Conservation (phyloP, 2,888 invertebrate species). For the Torymus auratus region DNA sequence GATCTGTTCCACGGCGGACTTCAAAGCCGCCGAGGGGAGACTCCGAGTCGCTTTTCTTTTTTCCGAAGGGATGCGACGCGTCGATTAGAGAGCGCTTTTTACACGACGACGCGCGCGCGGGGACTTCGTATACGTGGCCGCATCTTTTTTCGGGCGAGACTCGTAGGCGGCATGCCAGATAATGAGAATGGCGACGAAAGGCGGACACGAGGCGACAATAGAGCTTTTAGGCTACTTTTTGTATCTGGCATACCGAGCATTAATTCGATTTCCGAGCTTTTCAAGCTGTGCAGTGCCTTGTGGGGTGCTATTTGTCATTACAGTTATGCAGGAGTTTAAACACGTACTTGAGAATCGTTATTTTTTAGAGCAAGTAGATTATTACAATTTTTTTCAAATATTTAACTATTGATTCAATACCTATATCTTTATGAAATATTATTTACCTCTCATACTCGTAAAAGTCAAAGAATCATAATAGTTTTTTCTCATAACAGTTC, state of each 20-base stretch:
- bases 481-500: too few species aligned
- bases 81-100: slow-evolving; percentile 37
- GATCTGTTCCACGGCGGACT: slow-evolving; percentile 40
- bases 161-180: background rate
- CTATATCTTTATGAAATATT: too few species aligned
- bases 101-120: background rate
- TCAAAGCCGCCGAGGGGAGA: slow-evolving; percentile 25
- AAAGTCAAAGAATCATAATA: too few species aligned
- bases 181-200: background rate
- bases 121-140: background rate
- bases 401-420: too few species aligned
- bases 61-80: background rate
- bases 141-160: too few species aligned
- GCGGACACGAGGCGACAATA: background rate
- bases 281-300: background rate
- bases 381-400: too few species aligned
- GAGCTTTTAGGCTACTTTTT: slow-evolving; percentile 19
- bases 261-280: background rate
- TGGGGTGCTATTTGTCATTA: too few species aligned
- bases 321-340: too few species aligned
- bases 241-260: background rate
- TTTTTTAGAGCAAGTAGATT: too few species aligned
- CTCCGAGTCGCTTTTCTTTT: background rate
- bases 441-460: too few species aligned
- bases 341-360: too few species aligned